Base-by-base conservation (phyloP, 2,888 invertebrate species). In the Parnassius apollo region DNA sequence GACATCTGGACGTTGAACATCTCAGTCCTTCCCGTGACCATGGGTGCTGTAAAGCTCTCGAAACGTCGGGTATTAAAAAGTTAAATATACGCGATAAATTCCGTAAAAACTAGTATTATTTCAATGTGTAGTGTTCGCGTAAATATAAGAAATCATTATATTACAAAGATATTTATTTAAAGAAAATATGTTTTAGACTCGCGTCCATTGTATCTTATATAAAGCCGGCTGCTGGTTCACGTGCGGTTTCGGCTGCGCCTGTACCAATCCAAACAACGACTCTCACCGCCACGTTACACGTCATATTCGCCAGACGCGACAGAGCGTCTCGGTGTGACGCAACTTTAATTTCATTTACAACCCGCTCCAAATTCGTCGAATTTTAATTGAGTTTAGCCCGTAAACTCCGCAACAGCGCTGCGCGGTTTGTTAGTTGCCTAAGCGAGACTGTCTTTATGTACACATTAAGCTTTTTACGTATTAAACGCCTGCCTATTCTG, bases 301-400 rank as follows among this genome's bases (percentile, higher is more conserved):
- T 76, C 77, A 77, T 77, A 72, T 69, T 63, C 68, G 67, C 69
- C 65, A 66, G 68, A 66, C 65, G 71, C 71, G 69, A 69, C 75
- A 72, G 69, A 68, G 70, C 73, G 74, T 72, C 74, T 70, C 75
- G 68, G 71, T 73, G 75, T 82, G 76, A 82, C 81, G 82, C 82
- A 83, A 87, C 85, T 90, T 91, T 85, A 88, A 87, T 85, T 87
- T 79, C 80, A 82, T 82, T 82, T 79, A 71, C 76, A 72, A 72
- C 76, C 71, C 76, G 76, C 77, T 76, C 75, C 79, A 77, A 84
- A 88, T 88, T 83, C 81, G 82, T 78, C 73, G 78, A 78, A 81
- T 83, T 88, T 88, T 87, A 91, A 89, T 89, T 83, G 85, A 85
- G 83, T 84, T 82, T 69, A 71, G 76, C 75, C 78, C 77, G 77